Percentiles rank a stretch among this genome's conserved stretches.
These are phyloP conservation scores for Cephalopholis sonnerati DNA, from an alignment of 2,113 vertebrate species.

Conservation along the genomic window DNA sequence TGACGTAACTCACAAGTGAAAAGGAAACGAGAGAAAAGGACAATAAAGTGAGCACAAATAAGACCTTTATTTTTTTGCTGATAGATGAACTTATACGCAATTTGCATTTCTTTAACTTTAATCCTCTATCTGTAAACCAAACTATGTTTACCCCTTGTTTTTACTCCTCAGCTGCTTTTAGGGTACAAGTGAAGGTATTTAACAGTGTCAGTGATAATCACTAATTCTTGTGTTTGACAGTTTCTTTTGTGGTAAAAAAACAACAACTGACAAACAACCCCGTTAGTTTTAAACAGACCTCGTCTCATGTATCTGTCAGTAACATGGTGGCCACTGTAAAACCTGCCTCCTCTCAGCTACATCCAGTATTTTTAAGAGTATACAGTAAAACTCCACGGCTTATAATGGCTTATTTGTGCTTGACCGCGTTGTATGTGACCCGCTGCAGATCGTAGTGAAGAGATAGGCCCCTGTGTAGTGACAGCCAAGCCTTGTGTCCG, in stretches of 20 bases:
- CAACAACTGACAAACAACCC: neutral
- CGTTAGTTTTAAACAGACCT: constrained; percentile 6
- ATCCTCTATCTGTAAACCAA: neutral
- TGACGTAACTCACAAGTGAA: neutral
- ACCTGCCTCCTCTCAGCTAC: neutral
- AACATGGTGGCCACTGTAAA: neutral
- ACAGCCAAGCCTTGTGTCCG: constrained; percentile 75
- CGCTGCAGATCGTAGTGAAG: constrained; percentile 59
- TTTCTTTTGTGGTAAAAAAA: neutral
- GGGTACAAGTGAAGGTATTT: neutral
- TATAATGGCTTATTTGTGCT: constrained; percentile 69
- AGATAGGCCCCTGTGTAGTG: constrained; percentile 58
- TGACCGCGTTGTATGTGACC: constrained; percentile 29
- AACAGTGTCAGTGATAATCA: neutral
- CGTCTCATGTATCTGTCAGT: neutral
- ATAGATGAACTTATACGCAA: neutral
- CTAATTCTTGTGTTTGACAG: neutral
- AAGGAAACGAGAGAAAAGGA: neutral
- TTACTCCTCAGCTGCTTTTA: neutral
- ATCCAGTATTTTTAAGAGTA: neutral
- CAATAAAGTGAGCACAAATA: neutral
- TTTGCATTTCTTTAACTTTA: neutral
- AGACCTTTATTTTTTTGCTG: neutral
- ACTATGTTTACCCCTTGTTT: neutral
- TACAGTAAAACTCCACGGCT: neutral